Conservation (phyloP, 2,888 invertebrate species). For the Labia minor region DNA sequence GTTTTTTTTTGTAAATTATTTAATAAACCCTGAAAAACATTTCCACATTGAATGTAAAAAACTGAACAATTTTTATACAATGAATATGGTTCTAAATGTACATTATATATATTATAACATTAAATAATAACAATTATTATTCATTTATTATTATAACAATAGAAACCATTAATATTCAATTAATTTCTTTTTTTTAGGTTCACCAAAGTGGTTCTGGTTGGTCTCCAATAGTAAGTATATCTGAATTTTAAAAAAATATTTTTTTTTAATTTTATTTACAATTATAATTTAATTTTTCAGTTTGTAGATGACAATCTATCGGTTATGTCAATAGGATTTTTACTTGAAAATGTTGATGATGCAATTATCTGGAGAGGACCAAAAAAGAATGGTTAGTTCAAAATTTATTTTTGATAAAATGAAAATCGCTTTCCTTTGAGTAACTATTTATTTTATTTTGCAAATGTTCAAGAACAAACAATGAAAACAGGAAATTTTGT, state of each 20-base stretch:
- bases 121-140: too few relatives aligned
- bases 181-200: slow-evolving; percentile 45
- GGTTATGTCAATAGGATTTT: slow-evolving; percentile 94
- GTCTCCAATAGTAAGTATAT: slow-evolving; percentile 77
- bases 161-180: too few relatives aligned
- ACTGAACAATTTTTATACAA: too few relatives aligned
- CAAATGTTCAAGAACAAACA: slow-evolving; percentile 15
- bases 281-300: slow-evolving; percentile 38
- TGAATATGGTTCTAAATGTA: too few relatives aligned
- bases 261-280: slow-evolving; percentile 19
- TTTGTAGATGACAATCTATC: slow-evolving; percentile 89
- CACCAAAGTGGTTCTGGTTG: slow-evolving; percentile 94
- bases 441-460: slow-evolving; percentile 1
- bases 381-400: slow-evolving; percentile 83
- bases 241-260: slow-evolving; percentile 13
- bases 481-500: background rate
- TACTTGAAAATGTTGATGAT: slow-evolving; percentile 74
- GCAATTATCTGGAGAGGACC: slow-evolving; percentile 99
- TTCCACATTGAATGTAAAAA: too few relatives aligned
- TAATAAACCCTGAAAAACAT: too few relatives aligned
- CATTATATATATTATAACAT: too few relatives aligned
- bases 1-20: too few relatives aligned
- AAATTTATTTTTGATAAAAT: background rate
- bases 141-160: too few relatives aligned
- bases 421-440: background rate